A percentile compares a stretch with the other conserved stretches of the same genome.
Evolutionary conservation across 2,113 vertebrate species (phyloP).

Genomic region (Pseudolaguvia tuberculata): DNA sequence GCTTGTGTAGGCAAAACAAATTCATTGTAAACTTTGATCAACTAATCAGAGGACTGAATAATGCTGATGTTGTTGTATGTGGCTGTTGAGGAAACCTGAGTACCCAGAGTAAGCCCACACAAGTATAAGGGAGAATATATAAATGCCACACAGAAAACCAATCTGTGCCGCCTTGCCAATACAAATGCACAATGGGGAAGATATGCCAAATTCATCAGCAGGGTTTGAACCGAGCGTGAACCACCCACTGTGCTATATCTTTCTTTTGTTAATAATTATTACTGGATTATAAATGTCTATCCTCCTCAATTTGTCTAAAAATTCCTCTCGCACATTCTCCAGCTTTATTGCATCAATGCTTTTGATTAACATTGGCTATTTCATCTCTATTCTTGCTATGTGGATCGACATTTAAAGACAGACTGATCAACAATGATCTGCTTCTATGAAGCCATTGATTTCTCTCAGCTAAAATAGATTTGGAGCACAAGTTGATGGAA

Average conservation of each 20-base stretch:
- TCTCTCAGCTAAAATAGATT: not conserved
- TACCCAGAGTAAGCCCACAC: too few species aligned
- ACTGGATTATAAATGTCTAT: not conserved
- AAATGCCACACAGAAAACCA: too few species aligned
- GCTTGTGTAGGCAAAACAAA: too few species aligned
- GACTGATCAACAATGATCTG: not conserved
- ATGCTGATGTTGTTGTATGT: too few species aligned
- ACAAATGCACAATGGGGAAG: not conserved
- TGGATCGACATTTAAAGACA: slow-evolving; percentile 12
- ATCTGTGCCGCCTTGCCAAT: too few species aligned
- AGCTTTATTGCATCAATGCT: not conserved
- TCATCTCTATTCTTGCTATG: not conserved
- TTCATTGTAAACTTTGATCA: too few species aligned
- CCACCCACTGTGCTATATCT: not conserved
- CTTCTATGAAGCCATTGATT: slow-evolving; percentile 19
- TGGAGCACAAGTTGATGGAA: not conserved
- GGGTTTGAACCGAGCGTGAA: not conserved
- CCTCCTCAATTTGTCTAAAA: not conserved
- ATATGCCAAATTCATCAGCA: not conserved
- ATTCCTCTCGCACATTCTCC: too few species aligned
- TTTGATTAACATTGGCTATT: not conserved
- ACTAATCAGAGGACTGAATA: too few species aligned
- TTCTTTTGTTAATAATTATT: not conserved
- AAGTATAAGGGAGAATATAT: too few species aligned
- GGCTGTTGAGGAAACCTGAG: too few species aligned